Conservation (phyloP, 2,113 vertebrate species). For the Stegostoma tigrinum region DNA sequence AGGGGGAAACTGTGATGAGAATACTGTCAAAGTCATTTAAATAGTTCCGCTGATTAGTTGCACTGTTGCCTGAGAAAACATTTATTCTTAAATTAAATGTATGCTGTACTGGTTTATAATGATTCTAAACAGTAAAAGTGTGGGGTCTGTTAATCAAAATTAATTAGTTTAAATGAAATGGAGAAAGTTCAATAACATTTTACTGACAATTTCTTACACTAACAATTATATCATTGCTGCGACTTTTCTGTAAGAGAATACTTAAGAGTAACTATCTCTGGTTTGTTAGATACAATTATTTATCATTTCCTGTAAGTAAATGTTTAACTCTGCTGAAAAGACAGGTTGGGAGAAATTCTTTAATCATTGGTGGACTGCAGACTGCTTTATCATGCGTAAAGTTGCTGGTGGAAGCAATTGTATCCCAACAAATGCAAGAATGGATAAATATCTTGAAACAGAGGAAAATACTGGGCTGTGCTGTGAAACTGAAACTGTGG, state of each 20-base stretch:
- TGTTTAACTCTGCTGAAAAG: not conserved
- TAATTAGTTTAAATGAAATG: conserved; percentile 22
- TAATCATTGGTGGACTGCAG: not conserved
- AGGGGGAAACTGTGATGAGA: not conserved
- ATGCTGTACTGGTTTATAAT: conserved; percentile 6
- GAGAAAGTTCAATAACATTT: not conserved
- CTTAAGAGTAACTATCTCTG: not conserved
- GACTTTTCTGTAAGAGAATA: not conserved
- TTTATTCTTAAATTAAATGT: conserved; percentile 31
- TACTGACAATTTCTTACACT: not conserved
- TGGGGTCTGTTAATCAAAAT: conserved; percentile 26
- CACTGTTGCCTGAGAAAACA: conserved; percentile 18
- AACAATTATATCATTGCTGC: not conserved
- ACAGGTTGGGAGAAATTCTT: not conserved
- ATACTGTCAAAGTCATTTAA: conserved; percentile 32
- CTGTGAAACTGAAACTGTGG: not conserved
- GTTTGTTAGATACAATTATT: not conserved
- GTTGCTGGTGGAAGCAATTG: not conserved
- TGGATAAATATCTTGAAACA: not conserved
- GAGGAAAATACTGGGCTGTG: too few relatives aligned
- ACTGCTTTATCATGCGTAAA: too few relatives aligned
- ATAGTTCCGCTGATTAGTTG: conserved; percentile 4
- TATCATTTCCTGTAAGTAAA: not conserved
- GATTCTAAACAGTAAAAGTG: not conserved
- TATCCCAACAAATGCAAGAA: not conserved